Percentiles rank a stretch among this genome's conserved stretches.
phyloP scores from a whole-genome alignment of 2,888 invertebrate species.

The Scrobipalpa atriplicella region DNA sequence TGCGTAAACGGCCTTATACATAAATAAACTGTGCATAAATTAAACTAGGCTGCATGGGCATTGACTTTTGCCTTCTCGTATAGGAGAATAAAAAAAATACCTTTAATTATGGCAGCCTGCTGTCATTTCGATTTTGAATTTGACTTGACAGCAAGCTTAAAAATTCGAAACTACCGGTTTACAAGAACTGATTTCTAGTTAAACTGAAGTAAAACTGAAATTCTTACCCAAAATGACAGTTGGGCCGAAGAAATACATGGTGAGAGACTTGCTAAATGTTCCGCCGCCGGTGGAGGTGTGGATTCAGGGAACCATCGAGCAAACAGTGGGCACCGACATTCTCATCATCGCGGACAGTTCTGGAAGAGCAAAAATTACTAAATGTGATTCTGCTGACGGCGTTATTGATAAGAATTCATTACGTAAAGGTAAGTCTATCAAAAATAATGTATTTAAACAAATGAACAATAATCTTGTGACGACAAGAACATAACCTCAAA shows the following conservation, averaged over 20 bases:
- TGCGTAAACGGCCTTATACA: no score
- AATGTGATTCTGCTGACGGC: conserved; percentile 70
- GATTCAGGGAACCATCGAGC: conserved; percentile 77
- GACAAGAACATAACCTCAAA: conserved; percentile 20
- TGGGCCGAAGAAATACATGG: conserved; percentile 64
- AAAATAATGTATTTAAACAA: background rate
- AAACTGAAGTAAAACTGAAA: background rate
- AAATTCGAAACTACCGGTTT: background rate
- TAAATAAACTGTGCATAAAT: background rate
- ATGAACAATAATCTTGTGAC: background rate
- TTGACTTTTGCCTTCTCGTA: background rate
- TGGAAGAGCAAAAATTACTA: conserved; percentile 70
- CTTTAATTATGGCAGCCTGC: no score
- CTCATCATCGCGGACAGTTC: conserved; percentile 69
- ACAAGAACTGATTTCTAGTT: background rate
- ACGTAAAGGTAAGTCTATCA: conserved; percentile 57
- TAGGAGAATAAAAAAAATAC: background rate
- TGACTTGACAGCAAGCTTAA: background rate
- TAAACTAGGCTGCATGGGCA: background rate
- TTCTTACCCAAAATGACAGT: conserved; percentile 47
- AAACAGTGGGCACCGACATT: conserved; percentile 69
- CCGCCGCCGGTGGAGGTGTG: conserved; percentile 67
- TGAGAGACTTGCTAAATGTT: conserved; percentile 62
- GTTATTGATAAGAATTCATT: conserved; percentile 64
- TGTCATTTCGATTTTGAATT: background rate